A percentile compares a stretch with the other conserved stretches of the same genome.
Evolutionary conservation across 1,140 invertebrate species (phyloP).

Genomic region (Micrasema minimum): DNA sequence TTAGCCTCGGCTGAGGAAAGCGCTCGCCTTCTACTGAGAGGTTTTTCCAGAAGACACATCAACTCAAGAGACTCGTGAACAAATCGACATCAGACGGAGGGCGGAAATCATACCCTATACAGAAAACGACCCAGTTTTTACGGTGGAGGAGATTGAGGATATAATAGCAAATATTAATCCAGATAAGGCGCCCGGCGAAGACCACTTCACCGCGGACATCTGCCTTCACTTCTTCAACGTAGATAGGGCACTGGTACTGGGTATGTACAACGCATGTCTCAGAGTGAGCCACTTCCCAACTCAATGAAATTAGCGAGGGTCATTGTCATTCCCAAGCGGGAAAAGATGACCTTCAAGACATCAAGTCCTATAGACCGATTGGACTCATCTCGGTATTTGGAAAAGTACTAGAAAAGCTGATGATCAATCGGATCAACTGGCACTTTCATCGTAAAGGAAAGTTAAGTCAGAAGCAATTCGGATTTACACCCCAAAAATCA

Average conservation of each 20-base stretch:
- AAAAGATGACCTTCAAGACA: conserved; percentile 10
- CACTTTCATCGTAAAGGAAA: not conserved
- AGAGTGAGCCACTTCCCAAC: not conserved
- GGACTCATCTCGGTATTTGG: conserved; percentile 15
- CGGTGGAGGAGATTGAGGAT: too few relatives aligned
- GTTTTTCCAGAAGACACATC: too few relatives aligned
- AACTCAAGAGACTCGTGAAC: too few relatives aligned
- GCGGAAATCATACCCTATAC: too few relatives aligned
- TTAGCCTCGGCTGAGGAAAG: too few relatives aligned
- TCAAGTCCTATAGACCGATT: conserved; percentile 12
- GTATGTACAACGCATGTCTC: conserved; percentile 9
- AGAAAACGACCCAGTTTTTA: too few relatives aligned
- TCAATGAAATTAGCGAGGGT: not conserved
- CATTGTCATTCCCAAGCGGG: conserved; percentile 11
- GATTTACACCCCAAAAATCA: not conserved
- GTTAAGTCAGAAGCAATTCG: conserved; percentile 5
- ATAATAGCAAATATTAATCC: not conserved
- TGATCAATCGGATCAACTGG: not conserved
- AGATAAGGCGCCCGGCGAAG: conserved; percentile 14
- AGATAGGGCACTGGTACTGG: not conserved
- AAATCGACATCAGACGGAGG: too few relatives aligned
- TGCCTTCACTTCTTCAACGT: not conserved
- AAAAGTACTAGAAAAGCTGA: conserved; percentile 4
- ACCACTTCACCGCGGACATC: conserved; percentile 8
- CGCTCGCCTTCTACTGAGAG: too few relatives aligned